Base-by-base conservation (phyloP, 2,888 invertebrate genomes). In the Athetis lepigone region DNA sequence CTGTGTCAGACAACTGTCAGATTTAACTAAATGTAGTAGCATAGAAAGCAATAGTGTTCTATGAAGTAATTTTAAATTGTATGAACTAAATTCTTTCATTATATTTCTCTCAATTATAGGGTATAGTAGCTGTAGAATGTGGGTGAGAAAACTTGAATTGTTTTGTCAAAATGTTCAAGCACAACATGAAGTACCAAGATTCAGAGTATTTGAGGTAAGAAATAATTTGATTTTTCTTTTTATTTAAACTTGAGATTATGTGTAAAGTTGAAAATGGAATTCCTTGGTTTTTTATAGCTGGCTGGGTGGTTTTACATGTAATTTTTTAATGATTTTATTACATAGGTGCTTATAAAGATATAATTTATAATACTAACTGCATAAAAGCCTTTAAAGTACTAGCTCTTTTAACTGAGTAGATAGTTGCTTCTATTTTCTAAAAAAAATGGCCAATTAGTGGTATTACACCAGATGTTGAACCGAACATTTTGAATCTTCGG, bases 1-100 rank as follows among this genome's bases (percentile, higher is more conserved):
- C 83, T 83, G 73, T 88, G 89, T 88, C 89, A 88, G 78, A 55
- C 73, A 82, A 79, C 84, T 89, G 89, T 88, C 89, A 89, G 67
- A 33, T 33, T 33, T 33, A 11, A 33, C 33, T 33, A 62, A 72
- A 64, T 66, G 37, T 69, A 68, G 37, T 69, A 68, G 54, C 66
- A 79, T 59, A 66, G 57, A 42, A 51, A 72, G 59, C 52, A 72
- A 66, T 78, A 57, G 72, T 75, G 27, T 58, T 47, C 23, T 39
- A 29, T 37, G 8, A 58, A 37, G 19, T 46, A 21, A 52, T 67
- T 55, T 56, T 43, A 29, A n/a, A 45, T 61, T 62, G 62, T 61
- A 59, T 78, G 60, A 40, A 47, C 52, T 73, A 54, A 51, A 80
- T 75, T 56, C 56, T 23, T 61, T 54, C 6, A 47, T 55, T 64